Conservation (phyloP, 37 sponge, comb jelly and placozoan genomes). For the Oscarella lobularis region DNA sequence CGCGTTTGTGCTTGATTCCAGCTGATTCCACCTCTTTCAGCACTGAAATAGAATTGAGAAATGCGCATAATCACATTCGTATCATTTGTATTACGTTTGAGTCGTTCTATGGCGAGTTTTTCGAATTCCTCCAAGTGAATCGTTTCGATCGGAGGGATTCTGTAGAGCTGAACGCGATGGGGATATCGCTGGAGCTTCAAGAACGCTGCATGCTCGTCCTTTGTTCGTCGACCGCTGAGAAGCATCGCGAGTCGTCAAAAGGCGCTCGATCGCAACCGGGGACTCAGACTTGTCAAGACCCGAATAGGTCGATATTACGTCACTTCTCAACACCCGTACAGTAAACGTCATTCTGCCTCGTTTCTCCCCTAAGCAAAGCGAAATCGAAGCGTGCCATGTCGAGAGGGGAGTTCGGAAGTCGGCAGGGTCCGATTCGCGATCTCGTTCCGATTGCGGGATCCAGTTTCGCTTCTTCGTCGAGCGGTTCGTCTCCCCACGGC, state of each 20-base stretch:
- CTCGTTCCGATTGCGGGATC: too few species aligned
- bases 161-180: slow-evolving; percentile 39
- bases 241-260: not conserved
- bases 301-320: too few species aligned
- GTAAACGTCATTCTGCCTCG: too few species aligned
- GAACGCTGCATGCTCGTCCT: not conserved
- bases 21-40: slow-evolving; percentile 10
- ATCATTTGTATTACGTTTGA: slow-evolving; percentile 37
- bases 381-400: too few species aligned
- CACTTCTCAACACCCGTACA: too few species aligned
- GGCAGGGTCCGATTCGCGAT: too few species aligned
- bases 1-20: slow-evolving; percentile 20
- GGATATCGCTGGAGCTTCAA: not conserved
- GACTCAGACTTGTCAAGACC: not conserved
- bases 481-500: too few species aligned
- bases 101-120: slow-evolving; percentile 44
- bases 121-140: slow-evolving; percentile 56
- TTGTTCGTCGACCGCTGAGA: not conserved
- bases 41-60: slow-evolving; percentile 4
- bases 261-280: not conserved
- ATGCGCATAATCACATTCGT: not conserved
- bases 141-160: slow-evolving; percentile 45
- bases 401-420: too few species aligned
- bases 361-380: too few species aligned
- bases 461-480: too few species aligned